Percentiles rank a stretch among this genome's conserved stretches.
Evolutionary conservation across 2,797 vertebrate species (phyloP).

Genomic region (Dermochelys coriacea): DNA sequence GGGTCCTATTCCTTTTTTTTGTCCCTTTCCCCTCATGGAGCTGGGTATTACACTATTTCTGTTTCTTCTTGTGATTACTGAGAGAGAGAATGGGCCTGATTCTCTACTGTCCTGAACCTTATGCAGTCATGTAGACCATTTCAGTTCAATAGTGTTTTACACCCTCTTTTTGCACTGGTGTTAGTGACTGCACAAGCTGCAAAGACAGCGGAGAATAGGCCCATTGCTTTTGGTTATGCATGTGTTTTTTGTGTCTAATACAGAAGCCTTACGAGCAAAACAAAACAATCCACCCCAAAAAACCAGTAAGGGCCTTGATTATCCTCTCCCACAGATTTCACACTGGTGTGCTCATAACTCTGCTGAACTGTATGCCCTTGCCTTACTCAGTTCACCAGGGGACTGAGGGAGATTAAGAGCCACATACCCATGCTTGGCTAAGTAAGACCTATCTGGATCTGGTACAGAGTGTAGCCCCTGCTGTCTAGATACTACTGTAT

Average conservation of each 20-base stretch:
- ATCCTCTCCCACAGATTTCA: background rate
- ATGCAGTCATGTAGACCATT: background rate
- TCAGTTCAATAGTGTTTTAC: background rate
- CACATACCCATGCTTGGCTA: background rate
- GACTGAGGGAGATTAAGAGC: background rate
- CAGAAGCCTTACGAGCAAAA: background rate
- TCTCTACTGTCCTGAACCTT: background rate
- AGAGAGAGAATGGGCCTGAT: background rate
- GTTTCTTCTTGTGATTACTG: background rate
- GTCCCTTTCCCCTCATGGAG: background rate
- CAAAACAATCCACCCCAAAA: background rate
- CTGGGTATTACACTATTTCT: background rate
- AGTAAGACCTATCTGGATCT: background rate
- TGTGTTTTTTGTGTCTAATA: background rate
- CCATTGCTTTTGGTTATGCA: background rate
- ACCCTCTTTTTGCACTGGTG: background rate
- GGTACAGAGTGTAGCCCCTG: background rate
- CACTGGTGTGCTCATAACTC: background rate
- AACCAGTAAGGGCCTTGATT: background rate
- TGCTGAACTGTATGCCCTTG: background rate
- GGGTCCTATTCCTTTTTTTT: background rate
- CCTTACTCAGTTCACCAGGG: background rate
- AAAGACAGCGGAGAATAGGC: background rate
- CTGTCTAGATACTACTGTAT: background rate
- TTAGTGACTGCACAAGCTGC: background rate